Base-by-base conservation (phyloP, 2,888 invertebrate genomes). In the Xylocampa areola region DNA sequence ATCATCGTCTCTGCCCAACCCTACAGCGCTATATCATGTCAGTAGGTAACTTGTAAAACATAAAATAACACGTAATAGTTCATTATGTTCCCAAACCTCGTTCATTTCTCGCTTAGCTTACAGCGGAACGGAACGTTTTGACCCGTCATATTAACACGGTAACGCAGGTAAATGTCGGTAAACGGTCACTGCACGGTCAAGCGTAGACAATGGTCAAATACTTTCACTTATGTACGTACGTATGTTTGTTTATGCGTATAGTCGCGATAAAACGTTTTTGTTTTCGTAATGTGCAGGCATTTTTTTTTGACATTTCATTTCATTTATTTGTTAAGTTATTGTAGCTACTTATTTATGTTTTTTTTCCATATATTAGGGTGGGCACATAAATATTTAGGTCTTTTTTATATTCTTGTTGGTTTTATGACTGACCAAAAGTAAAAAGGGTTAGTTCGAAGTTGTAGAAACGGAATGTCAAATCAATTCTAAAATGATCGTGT, bases 191-290 rank as follows among this genome's bases (percentile, higher is more conserved):
- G 49, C n/a, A 49, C 45, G 44, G 45, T 49, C 61, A 48, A 43
- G 37, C 51, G 52, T 36, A 75, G 64, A 77, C 72, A 73, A 75
- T 71, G 72, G 75, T 71, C 65, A 55, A 48, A 60, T 74, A 82
- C 87, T 87, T 87, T 87, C 87, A 85, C 87, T 25, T 5, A 21
- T 82, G 59, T n/a, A n/a, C n/a, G n/a, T n/a, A 60, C 68, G 68
- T 48, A 69, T 76, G 70, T 83, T 77, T 81, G 77, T 82, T 77
- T 76, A 75, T 61, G 49, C 0, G 68, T 64, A 68, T 49, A 49
- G 25, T 45, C 33, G 41, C n/a, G 4, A 4, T 8, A 32, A 5
- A 8, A 68, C 1, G 47, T 29, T 29, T 33, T 16, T 5, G 1
- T 14, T 6, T 1, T 4, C 5, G 21, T 19, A 4, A 6, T 21